Conservation (phyloP, 2,797 vertebrate species). For the Chaunax sp. region DNA sequence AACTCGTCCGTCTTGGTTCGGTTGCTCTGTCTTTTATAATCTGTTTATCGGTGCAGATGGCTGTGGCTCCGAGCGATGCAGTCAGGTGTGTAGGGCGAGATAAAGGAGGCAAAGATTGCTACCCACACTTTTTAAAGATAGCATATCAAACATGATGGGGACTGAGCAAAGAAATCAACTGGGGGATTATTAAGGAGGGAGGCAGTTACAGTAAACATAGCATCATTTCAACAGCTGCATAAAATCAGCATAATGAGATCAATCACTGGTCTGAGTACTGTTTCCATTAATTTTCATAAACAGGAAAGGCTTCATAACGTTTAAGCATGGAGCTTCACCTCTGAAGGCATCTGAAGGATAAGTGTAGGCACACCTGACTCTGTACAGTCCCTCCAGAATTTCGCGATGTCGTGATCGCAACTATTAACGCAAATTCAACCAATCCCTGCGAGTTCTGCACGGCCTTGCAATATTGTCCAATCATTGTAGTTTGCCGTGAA, state of each 20-base stretch:
- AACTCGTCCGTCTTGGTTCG: slow-evolving; percentile 7
- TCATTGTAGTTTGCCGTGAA: too few species aligned
- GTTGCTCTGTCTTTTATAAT: slow-evolving; percentile 31
- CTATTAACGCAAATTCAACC: too few species aligned
- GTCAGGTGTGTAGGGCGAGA: slow-evolving; percentile 56
- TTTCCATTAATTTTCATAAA: neutral
- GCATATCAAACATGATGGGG: slow-evolving; percentile 34
- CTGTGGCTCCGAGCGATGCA: slow-evolving; percentile 33
- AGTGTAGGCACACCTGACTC: too few species aligned
- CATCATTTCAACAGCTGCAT: neutral
- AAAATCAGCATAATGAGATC: neutral
- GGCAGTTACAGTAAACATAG: slow-evolving; percentile 1
- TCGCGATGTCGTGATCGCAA: too few species aligned
- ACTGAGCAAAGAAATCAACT: slow-evolving; percentile 18
- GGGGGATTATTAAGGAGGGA: slow-evolving; percentile 20
- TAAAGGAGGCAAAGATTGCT: slow-evolving; percentile 40
- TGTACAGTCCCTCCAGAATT: too few species aligned
- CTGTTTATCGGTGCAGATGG: slow-evolving; percentile 40
- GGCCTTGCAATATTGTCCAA: too few species aligned
- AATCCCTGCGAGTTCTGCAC: too few species aligned
- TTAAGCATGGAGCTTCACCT: too few species aligned
- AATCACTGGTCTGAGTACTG: neutral
- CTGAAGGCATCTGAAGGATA: too few species aligned
- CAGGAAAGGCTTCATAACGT: neutral
- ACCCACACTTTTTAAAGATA: slow-evolving; percentile 18